A percentile compares a stretch with the other conserved stretches of the same genome.
phyloP scores from a whole-genome alignment of 2,797 vertebrate species.

The Myotis myotis region DNA sequence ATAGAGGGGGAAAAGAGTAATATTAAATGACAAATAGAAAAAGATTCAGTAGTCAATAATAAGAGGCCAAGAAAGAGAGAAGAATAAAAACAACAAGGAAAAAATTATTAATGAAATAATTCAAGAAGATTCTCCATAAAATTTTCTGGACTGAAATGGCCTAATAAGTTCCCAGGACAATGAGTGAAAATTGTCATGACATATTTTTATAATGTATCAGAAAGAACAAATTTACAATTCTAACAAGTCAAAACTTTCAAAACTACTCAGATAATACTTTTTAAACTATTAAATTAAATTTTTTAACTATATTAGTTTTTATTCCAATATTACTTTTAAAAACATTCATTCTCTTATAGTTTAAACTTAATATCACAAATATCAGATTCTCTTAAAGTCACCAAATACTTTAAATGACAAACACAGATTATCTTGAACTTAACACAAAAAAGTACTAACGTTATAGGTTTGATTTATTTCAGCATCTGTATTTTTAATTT shows the following conservation, averaged over 20 bases:
- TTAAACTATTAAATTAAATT: background rate
- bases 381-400: background rate
- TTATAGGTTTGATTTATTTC: background rate
- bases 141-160: background rate
- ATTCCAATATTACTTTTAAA: background rate
- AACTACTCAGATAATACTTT: constrained; percentile 19
- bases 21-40: background rate
- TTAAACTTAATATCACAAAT: background rate
- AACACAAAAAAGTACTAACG: background rate
- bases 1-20: background rate
- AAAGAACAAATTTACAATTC: background rate
- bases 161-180: background rate
- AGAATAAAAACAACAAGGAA: background rate
- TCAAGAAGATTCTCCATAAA: background rate
- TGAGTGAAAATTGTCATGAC: background rate
- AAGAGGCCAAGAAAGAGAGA: background rate
- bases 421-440: background rate
- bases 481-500: background rate
- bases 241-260: background rate
- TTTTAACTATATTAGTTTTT: background rate
- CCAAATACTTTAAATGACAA: background rate
- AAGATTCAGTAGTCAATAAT: background rate
- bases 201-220: background rate
- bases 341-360: background rate
- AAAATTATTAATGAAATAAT: background rate